Evolutionary conservation across 2,797 vertebrate species (phyloP).

Genomic region (Trichosurus vulpecula): DNA sequence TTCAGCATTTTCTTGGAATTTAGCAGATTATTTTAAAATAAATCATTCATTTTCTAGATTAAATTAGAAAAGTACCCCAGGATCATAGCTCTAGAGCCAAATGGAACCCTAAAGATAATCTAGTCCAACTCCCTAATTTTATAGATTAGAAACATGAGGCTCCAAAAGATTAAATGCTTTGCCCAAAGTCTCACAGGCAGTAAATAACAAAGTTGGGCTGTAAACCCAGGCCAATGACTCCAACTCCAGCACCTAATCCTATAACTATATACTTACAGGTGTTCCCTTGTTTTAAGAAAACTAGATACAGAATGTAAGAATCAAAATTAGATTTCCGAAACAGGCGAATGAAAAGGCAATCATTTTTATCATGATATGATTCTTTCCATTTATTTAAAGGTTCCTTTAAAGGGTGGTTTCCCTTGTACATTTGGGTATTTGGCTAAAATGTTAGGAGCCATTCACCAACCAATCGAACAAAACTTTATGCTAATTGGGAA

Average conservation of each 20-base stretch:
- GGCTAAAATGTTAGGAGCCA: conserved; percentile 1
- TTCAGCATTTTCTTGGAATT: neutral
- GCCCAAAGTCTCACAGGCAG: neutral
- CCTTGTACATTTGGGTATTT: neutral
- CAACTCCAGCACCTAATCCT: neutral
- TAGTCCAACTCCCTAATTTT: neutral
- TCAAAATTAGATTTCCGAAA: neutral
- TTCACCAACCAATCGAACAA: neutral
- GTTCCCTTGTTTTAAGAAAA: neutral
- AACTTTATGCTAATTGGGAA: neutral
- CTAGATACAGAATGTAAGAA: neutral
- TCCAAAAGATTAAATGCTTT: neutral
- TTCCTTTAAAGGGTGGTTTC: conserved; percentile 1
- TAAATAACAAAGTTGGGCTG: neutral
- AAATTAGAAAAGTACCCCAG: neutral
- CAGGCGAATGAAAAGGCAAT: neutral
- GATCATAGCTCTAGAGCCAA: neutral
- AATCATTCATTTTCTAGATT: conserved; percentile 28
- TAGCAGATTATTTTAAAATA: conserved; percentile 23
- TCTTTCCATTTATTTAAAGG: neutral
- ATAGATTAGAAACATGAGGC: neutral
- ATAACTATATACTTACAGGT: neutral
- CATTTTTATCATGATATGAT: neutral
- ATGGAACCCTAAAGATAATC: neutral
- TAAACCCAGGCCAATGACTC: neutral